Evolutionary conservation across 2,113 vertebrate genomes (phyloP), one percentile per base, ranked within the genome.

Genomic region (Scomber scombrus): DNA sequence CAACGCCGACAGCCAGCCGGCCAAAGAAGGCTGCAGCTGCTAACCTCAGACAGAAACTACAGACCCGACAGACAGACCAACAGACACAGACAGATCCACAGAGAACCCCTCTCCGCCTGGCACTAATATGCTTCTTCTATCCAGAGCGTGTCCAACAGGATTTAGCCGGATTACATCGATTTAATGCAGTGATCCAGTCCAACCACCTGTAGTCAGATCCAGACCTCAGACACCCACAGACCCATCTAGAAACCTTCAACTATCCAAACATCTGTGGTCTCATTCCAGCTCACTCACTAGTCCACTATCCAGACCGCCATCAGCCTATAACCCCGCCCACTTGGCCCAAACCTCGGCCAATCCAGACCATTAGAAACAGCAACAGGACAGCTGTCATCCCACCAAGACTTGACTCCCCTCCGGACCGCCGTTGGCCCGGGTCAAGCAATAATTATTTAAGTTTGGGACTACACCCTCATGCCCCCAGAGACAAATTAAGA

Each of bases 11-110:
- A 95, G 96, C 92, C 97, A 98, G 92, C 96, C 97, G 70, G 95
- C 96, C 89, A 97, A 96, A 88, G 98, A 99, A 93, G 97, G 97
- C 93, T 99, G 98, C 55, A 96, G 97, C 95, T 99, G 98, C 95
- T 99, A 98, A 96, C 88, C 81, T 16, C 75, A 29, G 74, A 80
- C 65, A 71, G 60, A 67, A 80, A 65, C 61, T 18, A 43, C 71
- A 54, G 46, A 85, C 52, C 64, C 60, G 29, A 57, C 65, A 16
- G 5, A 29, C 51, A 14, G 64, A 62, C 49, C 1, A 50, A 71
- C 19, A 67, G 61, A 81, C 57, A 12, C 54, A 81, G 55, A 68
- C 71, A 63, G 45, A 70, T 16, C 52, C 61, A 40, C 76, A 71
- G 63, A 65, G 71, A 74, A 15, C 71, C 18, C 43, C 51, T 49